Evolutionary conservation across 2,888 invertebrate genomes (phyloP).

Genomic region (Heteromurus nitidus): DNA sequence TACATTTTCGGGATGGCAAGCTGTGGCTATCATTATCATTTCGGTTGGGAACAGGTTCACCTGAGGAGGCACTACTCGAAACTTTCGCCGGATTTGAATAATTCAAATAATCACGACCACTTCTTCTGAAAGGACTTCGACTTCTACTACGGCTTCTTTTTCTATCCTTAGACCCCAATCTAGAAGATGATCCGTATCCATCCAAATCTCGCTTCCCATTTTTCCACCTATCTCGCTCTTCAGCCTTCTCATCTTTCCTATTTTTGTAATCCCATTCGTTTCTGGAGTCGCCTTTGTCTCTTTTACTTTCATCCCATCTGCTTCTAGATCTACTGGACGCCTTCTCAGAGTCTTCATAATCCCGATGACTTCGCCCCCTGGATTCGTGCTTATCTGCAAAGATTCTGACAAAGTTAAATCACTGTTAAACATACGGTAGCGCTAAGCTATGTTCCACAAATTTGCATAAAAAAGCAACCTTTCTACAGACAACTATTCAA

Average conservation of each 20-base stretch:
- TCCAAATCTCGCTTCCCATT: slow-evolving; percentile 5
- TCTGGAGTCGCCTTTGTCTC: background rate
- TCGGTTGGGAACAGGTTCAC: background rate
- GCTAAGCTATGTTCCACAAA: no score
- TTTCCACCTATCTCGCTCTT: no score
- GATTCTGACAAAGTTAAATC: slow-evolving; percentile 51
- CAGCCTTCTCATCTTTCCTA: background rate
- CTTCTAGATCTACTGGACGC: slow-evolving; percentile 21
- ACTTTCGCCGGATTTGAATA: slow-evolving; percentile 28
- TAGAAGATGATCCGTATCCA: background rate
- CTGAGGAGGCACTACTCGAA: no score
- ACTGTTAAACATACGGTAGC: slow-evolving; percentile 25
- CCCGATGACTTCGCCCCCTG: slow-evolving; percentile 24
- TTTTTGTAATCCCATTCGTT: slow-evolving; percentile 40
- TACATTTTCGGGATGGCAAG: background rate
- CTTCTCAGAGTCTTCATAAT: background rate
- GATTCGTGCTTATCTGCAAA: slow-evolving; percentile 49
- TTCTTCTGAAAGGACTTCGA: slow-evolving; percentile 40
- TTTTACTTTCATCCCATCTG: slow-evolving; percentile 21
- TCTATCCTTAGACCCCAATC: slow-evolving; percentile 5
- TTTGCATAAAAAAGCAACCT: background rate
- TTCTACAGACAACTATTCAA: no score
- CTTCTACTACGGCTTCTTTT: slow-evolving; percentile 50
- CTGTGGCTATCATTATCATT: background rate
- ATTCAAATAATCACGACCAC: slow-evolving; percentile 10